Evolutionary conservation across 2,113 vertebrate species (phyloP), one percentile per base, ranked within the genome.

Genomic region (Ceuthmochares aereus): DNA sequence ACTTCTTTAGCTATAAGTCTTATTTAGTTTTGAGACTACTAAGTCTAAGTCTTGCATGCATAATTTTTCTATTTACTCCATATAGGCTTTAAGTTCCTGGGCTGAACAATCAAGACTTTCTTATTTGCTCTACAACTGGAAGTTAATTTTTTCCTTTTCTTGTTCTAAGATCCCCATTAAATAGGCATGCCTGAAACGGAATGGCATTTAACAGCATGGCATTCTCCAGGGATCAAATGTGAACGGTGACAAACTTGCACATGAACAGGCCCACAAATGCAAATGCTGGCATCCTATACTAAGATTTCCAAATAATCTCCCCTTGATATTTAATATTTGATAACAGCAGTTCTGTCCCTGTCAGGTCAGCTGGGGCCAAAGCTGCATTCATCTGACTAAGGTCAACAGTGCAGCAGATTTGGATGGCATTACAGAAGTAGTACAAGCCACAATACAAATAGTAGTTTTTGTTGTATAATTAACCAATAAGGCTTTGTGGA

Each of bases 31-130:
- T 79, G 34, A 64, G 21, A 26, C 12, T 17, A 52, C 29, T 52
- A 0, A 0, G 8, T 20, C 2, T 66, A 62, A 70, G 15, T 63
- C 30, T 77, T 51, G 2, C 27, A 23, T 26, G 26, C 6, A 3
- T 64, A 7, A n/a, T 76, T 84, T 82, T 92, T 69, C 25, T 76
- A 3, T 68, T 87, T 75, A 14, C 55, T 32, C 42, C 16, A n/a
- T 32, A 26, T 2, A 64, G 25, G 13, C 13, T 32, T 40, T 58
- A 59, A 51, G 4, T 45, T 88, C 59, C 23, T 86, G 62, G 42
- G 9, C 6, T 73, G 18, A 82, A 60, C 2, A 73, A 23, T 49
- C 10, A 64, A 60, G 9, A 36, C 43, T 89, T 81, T 47, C 54
- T 89, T 25, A 42, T 84, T 89, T 80, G 1, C 6, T 52, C 12